Conservation (phyloP, 1,140 invertebrate genomes). For the Leptonema lineaticorne region DNA sequence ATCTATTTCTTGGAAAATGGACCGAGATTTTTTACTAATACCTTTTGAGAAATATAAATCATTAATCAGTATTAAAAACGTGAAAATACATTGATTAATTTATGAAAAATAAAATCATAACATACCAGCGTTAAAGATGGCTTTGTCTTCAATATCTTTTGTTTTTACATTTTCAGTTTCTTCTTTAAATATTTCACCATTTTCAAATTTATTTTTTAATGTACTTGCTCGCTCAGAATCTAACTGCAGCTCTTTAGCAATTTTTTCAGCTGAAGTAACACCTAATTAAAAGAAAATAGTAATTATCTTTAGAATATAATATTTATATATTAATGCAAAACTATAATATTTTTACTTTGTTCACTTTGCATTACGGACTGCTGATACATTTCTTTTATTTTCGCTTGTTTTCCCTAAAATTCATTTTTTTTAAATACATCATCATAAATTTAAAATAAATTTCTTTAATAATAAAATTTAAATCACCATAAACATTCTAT, state of each 20-base stretch:
- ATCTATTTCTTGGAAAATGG: slow-evolving; percentile 83
- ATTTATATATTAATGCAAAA: not conserved
- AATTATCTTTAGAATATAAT: not conserved
- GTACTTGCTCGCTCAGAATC: slow-evolving; percentile 66
- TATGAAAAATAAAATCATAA: not conserved
- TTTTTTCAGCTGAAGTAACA: slow-evolving; percentile 62
- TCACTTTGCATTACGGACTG: slow-evolving; percentile 82
- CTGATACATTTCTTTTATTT: slow-evolving; percentile 90
- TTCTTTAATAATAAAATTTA: not conserved
- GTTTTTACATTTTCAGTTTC: slow-evolving; percentile 55
- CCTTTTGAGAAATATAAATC: slow-evolving; percentile 53
- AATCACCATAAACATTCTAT: slow-evolving; percentile 76
- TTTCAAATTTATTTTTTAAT: slow-evolving; percentile 82
- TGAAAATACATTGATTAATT: not conserved
- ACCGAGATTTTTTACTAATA: slow-evolving; percentile 83
- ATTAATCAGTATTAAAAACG: not conserved
- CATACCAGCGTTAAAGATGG: slow-evolving; percentile 79
- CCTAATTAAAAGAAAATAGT: slow-evolving; percentile 44
- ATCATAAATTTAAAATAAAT: not conserved
- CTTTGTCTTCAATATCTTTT: slow-evolving; percentile 70
- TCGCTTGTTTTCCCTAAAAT: slow-evolving; percentile 78
- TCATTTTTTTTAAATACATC: not conserved
- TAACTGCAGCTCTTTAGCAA: slow-evolving; percentile 55
- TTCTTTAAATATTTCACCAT: slow-evolving; percentile 70
- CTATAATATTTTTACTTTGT: slow-evolving; percentile 46